Conservation (phyloP, 2,888 invertebrate species). For the Volucella inflata region DNA sequence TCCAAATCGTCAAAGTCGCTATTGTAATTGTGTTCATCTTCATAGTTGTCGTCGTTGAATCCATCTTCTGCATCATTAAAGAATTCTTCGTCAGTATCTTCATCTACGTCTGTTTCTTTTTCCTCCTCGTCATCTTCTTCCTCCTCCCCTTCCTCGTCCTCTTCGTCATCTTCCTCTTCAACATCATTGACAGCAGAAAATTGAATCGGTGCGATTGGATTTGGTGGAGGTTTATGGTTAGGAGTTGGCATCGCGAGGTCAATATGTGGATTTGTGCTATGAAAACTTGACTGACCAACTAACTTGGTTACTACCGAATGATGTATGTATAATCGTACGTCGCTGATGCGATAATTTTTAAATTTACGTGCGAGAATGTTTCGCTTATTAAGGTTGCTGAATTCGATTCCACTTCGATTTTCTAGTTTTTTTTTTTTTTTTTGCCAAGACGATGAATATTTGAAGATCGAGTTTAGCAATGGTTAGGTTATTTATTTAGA, state of each 20-base stretch:
- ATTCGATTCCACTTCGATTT: too few relatives aligned
- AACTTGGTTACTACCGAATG: not conserved
- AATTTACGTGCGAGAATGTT: conserved; percentile 44
- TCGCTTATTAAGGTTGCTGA: too few relatives aligned
- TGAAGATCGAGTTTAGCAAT: conserved; percentile 36
- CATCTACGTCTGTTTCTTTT: not conserved
- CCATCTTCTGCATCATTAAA: conserved; percentile 20
- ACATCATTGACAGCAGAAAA: conserved; percentile 12
- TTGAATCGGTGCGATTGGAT: conserved; percentile 15
- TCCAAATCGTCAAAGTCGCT: conserved; percentile 2
- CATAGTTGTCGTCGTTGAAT: conserved; percentile 1
- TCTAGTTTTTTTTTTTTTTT: conserved; percentile 9
- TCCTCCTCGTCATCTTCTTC: conserved; percentile 23
- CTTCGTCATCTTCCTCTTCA: not conserved
- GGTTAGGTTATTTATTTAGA: conserved; percentile 23
- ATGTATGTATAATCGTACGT: conserved; percentile 18
- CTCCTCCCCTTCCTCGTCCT: conserved; percentile 19
- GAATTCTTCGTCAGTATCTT: conserved; percentile 1
- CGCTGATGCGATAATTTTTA: conserved; percentile 32
- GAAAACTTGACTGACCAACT: conserved; percentile 28
- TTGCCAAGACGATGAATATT: conserved; percentile 10
- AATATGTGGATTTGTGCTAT: conserved; percentile 18
- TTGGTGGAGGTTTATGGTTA: conserved; percentile 43
- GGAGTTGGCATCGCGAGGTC: conserved; percentile 53
- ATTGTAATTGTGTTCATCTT: not conserved